Evolutionary conservation across 1,140 invertebrate species (phyloP).

Genomic region (Lanistes nyassanus): DNA sequence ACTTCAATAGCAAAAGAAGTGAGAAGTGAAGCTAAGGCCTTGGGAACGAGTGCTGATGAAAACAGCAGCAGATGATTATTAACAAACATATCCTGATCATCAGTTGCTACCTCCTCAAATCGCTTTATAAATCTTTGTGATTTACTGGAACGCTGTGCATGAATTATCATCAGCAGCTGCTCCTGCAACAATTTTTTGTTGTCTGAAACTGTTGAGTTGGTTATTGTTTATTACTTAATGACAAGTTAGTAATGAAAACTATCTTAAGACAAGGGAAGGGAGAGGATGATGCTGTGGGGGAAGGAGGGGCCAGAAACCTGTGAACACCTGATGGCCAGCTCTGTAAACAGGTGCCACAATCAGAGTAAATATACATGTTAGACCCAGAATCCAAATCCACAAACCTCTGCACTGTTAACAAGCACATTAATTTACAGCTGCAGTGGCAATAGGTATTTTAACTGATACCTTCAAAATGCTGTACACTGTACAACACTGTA

Average conservation of each 20-base stretch:
- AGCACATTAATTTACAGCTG: no score
- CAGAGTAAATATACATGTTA: not conserved
- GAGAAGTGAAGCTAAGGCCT: constrained; percentile 45
- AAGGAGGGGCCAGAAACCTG: not conserved
- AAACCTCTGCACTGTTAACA: no score
- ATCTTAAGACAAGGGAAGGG: not conserved
- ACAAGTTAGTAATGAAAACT: not conserved
- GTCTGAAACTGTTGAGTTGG: no score
- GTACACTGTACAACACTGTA: no score
- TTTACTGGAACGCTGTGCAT: constrained; percentile 1
- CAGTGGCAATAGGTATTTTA: no score
- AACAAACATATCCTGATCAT: constrained; percentile 31
- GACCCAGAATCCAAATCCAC: no score
- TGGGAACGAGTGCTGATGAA: constrained; percentile 50
- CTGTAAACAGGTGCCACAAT: not conserved
- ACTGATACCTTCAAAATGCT: no score
- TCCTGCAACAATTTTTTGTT: constrained; percentile 22
- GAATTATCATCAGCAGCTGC: constrained; percentile 34
- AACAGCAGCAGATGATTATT: constrained; percentile 51
- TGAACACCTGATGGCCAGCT: not conserved
- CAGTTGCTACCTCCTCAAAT: constrained; percentile 10
- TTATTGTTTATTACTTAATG: not conserved
- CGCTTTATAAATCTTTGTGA: constrained; percentile 17
- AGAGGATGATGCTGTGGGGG: constrained; percentile 2
- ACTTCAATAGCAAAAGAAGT: constrained; percentile 43